A percentile compares a stretch with the other conserved stretches of the same genome.
Conservation (phyloP, 1,140 invertebrate species). For the Scaptodrosophila lebanonensis region DNA sequence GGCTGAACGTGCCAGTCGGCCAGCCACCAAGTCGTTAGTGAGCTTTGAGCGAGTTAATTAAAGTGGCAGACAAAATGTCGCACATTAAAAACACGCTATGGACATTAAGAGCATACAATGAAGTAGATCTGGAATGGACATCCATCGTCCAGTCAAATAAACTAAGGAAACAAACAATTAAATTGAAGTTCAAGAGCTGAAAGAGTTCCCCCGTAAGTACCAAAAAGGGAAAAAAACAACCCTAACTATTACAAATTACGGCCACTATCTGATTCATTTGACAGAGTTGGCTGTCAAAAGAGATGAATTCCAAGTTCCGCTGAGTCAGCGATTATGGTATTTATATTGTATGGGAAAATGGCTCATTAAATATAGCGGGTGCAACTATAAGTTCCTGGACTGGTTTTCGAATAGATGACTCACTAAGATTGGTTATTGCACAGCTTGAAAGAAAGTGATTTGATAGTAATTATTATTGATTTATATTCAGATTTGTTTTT, state of each 20-base stretch:
- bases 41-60: slow-evolving; percentile 64
- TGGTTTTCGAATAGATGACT: too few species aligned
- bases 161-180: slow-evolving; percentile 67
- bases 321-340: too few species aligned
- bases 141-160: slow-evolving; percentile 29
- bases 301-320: too few species aligned
- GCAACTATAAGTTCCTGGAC: too few species aligned
- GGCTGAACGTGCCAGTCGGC: slow-evolving; percentile 26
- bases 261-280: too few species aligned
- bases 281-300: too few species aligned
- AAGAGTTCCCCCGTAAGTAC: slow-evolving; percentile 16
- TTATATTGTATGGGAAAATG: too few species aligned
- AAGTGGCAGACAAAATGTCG: slow-evolving; percentile 43
- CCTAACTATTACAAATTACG: slow-evolving; percentile 21
- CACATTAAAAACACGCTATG: slow-evolving; percentile 59
- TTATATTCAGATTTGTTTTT: too few species aligned
- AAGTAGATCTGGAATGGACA: slow-evolving; percentile 12
- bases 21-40: slow-evolving; percentile 1
- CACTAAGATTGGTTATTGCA: too few species aligned
- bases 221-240: slow-evolving; percentile 34
- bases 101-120: slow-evolving; percentile 54
- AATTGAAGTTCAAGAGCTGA: slow-evolving; percentile 40
- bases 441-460: too few species aligned
- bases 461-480: too few species aligned
- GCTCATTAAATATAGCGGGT: too few species aligned